Base-by-base conservation (phyloP, 2,888 invertebrate species). In the Cataglyphis altisquamis region DNA sequence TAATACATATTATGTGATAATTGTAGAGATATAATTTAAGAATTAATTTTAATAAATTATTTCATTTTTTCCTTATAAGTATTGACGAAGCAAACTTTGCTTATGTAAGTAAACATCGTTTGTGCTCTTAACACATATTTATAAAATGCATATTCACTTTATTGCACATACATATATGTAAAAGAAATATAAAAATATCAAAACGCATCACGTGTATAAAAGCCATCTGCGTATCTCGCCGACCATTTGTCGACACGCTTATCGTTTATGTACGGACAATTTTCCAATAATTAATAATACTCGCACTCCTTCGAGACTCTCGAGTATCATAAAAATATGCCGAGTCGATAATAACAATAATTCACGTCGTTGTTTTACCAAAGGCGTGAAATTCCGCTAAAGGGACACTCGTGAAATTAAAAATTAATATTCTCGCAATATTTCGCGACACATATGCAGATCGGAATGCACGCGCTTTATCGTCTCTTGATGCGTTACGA, bases 271-370 rank as follows among this genome's bases (percentile, higher is more conserved):
- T 60, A 68, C 36, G 32, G 25, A 72, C 18, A 72, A 60, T 80
- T 80, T 80, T 60, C 73, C 45, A 80, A 36, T 45, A 80, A 80
- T 80, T 80, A 80, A 72, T 80, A 80, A 72, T 45, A 80, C 60
- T 80, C 73, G 57, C 73, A 25, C 32, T n/a, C 8, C n/a, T 6
- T 36, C 60, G 36, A 80, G 41, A 36, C 64, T 45, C 60, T 45
- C 60, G 52, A 36, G 12, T 41, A 72, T 52, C 48, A 36, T 45
- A 45, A 72, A 62, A 41, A 60, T 72, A 45, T 45, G 60, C 45
- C 45, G 60, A 45, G 45, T 73, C 78, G 78, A 70, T 70, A 70
- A 62, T 25, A 18, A 32, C 36, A 15, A 21, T 45, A 72, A 80
- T 80, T 80, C 60, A 57, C 57, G 45, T 68, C 78, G 39, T 68